Conservation (phyloP, 2,888 invertebrate genomes). For the Melipona bicolor region DNA sequence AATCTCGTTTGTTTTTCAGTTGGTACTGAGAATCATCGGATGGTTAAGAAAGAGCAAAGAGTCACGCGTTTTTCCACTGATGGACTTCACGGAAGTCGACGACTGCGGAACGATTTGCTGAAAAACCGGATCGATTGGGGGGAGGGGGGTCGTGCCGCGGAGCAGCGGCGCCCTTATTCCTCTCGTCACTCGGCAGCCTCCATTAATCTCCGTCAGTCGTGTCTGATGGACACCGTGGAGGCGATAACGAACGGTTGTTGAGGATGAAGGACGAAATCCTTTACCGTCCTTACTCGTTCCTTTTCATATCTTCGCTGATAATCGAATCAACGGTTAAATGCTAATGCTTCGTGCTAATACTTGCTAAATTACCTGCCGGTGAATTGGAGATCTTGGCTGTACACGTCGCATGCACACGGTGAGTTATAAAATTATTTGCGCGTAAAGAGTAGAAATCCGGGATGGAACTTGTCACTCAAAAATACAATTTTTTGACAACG, state of each 20-base stretch:
- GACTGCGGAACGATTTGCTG: conserved; percentile 39
- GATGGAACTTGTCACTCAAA: neutral
- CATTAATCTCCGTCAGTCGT: conserved; percentile 62
- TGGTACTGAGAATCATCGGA: conserved; percentile 11
- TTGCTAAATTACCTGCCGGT: neutral
- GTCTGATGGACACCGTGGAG: conserved; percentile 43
- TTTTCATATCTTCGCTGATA: neutral
- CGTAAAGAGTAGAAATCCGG: neutral
- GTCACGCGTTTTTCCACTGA: conserved; percentile 19
- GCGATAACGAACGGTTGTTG: conserved; percentile 58
- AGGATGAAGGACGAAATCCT: conserved; percentile 27
- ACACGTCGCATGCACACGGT: neutral
- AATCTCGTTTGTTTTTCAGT: conserved; percentile 20
- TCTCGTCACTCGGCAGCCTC: conserved; percentile 39
- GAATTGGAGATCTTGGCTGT: neutral
- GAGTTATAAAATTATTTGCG: neutral
- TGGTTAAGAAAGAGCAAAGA: neutral
- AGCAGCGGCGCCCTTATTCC: conserved; percentile 46
- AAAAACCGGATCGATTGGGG: conserved; percentile 57
- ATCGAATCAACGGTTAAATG: conserved; percentile 2
- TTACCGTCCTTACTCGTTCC: neutral
- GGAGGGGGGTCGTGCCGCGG: conserved; percentile 8
- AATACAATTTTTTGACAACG: neutral
- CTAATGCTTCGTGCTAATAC: conserved; percentile 18
- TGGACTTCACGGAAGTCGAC: conserved; percentile 18